A percentile compares a stretch with the other conserved stretches of the same genome.
phyloP scores from a whole-genome alignment of 2,113 vertebrate genomes.

The Aegypius monachus region DNA sequence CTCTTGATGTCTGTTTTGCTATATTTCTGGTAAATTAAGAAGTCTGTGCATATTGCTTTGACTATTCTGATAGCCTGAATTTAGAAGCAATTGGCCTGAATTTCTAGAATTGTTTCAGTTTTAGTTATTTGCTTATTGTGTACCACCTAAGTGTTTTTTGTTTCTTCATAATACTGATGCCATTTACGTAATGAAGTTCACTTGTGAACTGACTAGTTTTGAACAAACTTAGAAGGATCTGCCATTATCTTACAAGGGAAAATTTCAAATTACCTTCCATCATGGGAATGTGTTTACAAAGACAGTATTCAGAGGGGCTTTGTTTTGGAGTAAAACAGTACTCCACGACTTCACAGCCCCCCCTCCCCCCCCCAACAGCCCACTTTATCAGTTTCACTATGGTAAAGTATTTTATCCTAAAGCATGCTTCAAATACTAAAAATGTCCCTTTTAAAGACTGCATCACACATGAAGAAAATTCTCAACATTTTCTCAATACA shows the following conservation, averaged over 20 bases:
- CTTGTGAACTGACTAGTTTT: neutral
- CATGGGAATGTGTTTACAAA: neutral
- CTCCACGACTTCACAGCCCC: neutral
- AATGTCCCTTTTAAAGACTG: neutral
- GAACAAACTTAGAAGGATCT: neutral
- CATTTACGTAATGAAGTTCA: neutral
- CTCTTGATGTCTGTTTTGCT: neutral
- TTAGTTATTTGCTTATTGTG: neutral
- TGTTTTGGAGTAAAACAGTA: neutral
- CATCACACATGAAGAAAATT: neutral
- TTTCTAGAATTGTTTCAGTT: neutral
- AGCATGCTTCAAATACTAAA: neutral
- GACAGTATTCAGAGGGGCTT: neutral
- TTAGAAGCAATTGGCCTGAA: neutral
- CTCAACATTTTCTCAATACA: neutral
- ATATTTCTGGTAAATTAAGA: neutral
- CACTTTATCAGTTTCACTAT: neutral
- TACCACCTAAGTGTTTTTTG: neutral
- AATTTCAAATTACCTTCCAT: neutral
- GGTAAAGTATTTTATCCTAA: neutral
- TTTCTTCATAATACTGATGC: neutral
- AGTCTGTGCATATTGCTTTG: neutral
- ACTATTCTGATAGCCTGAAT: neutral
- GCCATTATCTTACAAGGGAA: neutral
- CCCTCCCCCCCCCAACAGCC: neutral